Evolutionary conservation across 2,888 invertebrate genomes (phyloP).

Genomic region (Barypeithes pellucidus): DNA sequence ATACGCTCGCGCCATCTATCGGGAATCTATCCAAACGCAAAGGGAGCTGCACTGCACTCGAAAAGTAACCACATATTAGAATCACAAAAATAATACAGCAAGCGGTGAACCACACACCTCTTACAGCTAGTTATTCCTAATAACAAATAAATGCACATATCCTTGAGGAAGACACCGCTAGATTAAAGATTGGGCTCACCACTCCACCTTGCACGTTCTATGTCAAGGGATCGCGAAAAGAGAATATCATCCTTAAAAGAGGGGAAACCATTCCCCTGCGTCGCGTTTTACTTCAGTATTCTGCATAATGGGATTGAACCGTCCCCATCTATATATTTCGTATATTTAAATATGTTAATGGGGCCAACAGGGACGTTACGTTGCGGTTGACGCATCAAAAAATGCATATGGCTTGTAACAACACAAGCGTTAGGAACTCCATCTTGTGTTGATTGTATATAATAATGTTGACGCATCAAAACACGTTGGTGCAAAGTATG

Average conservation of each 20-base stretch:
- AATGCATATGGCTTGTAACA: no score
- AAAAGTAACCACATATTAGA: no score
- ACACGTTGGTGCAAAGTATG: no score
- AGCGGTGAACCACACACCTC: no score
- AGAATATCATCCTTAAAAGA: conserved; percentile 29
- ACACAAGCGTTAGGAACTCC: no score
- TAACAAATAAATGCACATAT: conserved; percentile 1
- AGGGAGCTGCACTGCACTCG: no score
- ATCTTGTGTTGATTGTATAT: no score
- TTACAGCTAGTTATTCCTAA: background rate
- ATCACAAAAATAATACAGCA: no score
- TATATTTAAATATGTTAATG: conserved; percentile 51
- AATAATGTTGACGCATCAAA: no score
- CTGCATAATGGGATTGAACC: conserved; percentile 50
- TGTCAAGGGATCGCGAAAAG: conserved; percentile 6
- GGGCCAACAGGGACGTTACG: background rate
- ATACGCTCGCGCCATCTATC: no score
- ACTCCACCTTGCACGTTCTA: conserved; percentile 28
- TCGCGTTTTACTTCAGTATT: conserved; percentile 40
- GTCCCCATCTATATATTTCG: conserved; percentile 42
- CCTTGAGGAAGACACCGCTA: conserved; percentile 50
- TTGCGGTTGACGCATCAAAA: conserved; percentile 18
- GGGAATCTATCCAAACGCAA: no score
- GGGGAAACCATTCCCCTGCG: conserved; percentile 30
- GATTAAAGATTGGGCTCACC: conserved; percentile 60